phyloP scores from a whole-genome alignment of 2,888 invertebrate species.

The Tinea semifulvella region DNA sequence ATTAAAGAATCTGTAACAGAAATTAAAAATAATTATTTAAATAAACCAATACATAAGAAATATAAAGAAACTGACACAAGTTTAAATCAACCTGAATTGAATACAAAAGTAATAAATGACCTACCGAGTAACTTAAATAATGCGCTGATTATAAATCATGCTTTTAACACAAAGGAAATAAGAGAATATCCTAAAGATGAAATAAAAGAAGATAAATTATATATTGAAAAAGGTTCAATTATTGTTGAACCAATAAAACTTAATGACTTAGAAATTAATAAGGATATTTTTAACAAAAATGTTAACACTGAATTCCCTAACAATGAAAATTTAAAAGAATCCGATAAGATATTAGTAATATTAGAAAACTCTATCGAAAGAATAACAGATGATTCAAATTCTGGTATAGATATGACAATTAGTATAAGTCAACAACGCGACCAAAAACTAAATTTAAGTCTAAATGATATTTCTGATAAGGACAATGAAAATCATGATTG shows the following conservation, averaged over 20 bases:
- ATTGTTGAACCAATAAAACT: neutral
- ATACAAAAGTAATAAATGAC: too few relatives aligned
- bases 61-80: too few relatives aligned
- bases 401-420: conserved; percentile 30
- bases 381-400: conserved; percentile 19
- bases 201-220: too few relatives aligned
- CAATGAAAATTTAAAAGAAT: neutral
- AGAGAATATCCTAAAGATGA: too few relatives aligned
- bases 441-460: neutral
- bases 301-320: neutral
- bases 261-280: neutral
- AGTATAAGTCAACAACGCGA: conserved; percentile 31
- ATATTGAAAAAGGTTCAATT: neutral
- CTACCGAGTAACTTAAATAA: too few relatives aligned
- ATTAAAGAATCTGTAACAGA: too few relatives aligned
- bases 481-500: neutral
- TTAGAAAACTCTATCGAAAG: conserved; percentile 33
- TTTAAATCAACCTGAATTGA: too few relatives aligned
- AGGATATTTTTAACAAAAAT: neutral
- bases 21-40: too few relatives aligned
- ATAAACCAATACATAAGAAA: too few relatives aligned
- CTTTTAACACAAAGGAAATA: too few relatives aligned
- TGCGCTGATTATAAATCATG: too few relatives aligned
- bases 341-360: conserved; percentile 24
- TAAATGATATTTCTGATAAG: neutral